Percentiles rank a stretch among this genome's conserved stretches.
Conservation (phyloP, 1,140 invertebrate species). For the Hermatobates lingyangjiaoensis region DNA sequence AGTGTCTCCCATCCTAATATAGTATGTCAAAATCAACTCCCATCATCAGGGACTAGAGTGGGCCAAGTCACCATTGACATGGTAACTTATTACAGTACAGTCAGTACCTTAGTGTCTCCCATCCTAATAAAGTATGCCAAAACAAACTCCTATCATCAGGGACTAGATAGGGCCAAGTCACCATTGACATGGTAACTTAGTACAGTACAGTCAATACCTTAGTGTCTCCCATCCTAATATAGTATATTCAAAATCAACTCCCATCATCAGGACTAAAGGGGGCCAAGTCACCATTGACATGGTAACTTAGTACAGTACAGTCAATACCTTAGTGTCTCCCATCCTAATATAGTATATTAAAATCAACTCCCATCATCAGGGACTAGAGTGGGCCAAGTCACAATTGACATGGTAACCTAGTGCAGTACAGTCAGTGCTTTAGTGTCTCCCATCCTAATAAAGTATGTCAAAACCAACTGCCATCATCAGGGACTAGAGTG, state of each 20-base stretch:
- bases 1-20: not conserved
- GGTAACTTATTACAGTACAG: constrained; percentile 31
- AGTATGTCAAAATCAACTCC: not conserved
- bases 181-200: not conserved
- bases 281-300: constrained; percentile 93
- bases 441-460: not conserved
- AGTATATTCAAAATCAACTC: not conserved
- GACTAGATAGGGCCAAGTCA: not conserved
- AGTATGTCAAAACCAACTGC: not conserved
- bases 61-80: constrained; percentile 93
- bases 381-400: not conserved
- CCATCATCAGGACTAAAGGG: constrained; percentile 42
- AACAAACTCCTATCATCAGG: not conserved
- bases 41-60: constrained; percentile 42
- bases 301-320: constrained; percentile 31
- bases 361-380: not conserved
- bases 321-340: not conserved
- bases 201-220: not conserved
- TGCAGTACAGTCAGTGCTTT: not conserved
- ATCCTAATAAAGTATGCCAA: not conserved
- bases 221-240: not conserved
- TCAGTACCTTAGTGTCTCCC: not conserved
- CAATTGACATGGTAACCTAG: not conserved
- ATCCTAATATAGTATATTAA: not conserved
- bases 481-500: constrained; percentile 42